phyloP scores from a whole-genome alignment of 2,797 vertebrate genomes.

The Hypotaenidia philippensis region DNA sequence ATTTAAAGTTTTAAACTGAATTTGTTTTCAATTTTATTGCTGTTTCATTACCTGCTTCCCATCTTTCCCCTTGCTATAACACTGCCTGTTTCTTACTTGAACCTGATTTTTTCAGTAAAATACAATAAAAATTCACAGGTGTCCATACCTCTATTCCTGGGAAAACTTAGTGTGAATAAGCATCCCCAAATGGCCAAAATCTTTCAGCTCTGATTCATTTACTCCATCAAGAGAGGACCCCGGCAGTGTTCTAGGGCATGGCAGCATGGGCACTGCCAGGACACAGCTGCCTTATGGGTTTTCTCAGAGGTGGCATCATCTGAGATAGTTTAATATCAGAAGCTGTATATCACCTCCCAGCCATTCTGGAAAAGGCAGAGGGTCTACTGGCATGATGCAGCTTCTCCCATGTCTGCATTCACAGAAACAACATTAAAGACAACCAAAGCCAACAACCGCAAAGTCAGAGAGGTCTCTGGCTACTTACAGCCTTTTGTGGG shows the following conservation, averaged over 20 bases:
- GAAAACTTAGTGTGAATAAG: neutral
- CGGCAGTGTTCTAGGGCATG: neutral
- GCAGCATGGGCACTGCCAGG: neutral
- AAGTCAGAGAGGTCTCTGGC: neutral
- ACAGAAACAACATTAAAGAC: neutral
- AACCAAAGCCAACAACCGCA: neutral
- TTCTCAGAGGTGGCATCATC: neutral
- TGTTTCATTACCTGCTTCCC: neutral
- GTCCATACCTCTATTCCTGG: neutral
- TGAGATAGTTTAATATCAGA: neutral
- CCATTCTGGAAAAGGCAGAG: neutral
- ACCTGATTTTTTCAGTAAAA: neutral
- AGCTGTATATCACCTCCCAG: neutral
- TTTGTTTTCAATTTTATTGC: neutral
- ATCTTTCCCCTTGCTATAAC: neutral
- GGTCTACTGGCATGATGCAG: neutral
- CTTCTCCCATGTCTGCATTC: neutral
- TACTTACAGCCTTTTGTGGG: neutral
- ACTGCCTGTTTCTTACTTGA: neutral
- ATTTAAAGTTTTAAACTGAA: slow-evolving; percentile 8
- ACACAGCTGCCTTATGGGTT: neutral
- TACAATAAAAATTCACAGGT: neutral
- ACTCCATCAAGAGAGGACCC: neutral
- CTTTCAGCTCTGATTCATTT: neutral
- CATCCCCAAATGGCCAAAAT: neutral